Conservation (phyloP, 2,797 vertebrate species). For the Sebastes baramenuke region DNA sequence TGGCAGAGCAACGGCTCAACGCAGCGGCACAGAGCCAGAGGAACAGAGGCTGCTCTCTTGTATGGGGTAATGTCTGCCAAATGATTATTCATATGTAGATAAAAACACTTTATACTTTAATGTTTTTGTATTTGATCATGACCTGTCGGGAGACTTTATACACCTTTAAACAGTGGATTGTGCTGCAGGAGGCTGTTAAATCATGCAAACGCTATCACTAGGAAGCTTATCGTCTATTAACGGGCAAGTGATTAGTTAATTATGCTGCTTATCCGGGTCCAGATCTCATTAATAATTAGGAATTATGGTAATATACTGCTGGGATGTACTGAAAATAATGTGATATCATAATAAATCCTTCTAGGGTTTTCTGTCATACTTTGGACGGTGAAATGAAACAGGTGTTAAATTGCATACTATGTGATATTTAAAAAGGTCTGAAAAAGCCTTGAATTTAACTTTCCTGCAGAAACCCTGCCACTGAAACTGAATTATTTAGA, state of each 20-base stretch:
- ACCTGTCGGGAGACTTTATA: not conserved
- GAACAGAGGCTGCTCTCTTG: slow-evolving; percentile 72
- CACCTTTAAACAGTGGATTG: not conserved
- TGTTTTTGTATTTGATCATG: not conserved
- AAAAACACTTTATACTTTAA: not conserved
- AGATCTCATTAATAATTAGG: not conserved
- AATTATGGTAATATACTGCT: not conserved
- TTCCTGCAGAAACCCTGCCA: not conserved
- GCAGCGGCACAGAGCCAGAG: slow-evolving; percentile 56
- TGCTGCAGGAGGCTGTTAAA: not conserved
- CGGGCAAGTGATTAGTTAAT: not conserved
- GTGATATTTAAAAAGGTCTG: not conserved
- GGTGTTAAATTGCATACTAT: not conserved
- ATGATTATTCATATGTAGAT: not conserved
- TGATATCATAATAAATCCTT: not conserved
- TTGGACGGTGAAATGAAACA: not conserved
- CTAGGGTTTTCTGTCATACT: not conserved
- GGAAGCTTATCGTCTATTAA: not conserved
- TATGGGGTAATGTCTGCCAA: slow-evolving; percentile 75
- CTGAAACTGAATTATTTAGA: not conserved
- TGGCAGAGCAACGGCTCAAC: slow-evolving; percentile 41
- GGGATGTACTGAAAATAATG: not conserved
- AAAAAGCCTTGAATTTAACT: not conserved
- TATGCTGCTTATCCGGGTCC: not conserved
- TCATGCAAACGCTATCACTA: not conserved